Evolutionary conservation across 2,797 vertebrate genomes (phyloP).

Genomic region (Schizopygopsis pylzovi): DNA sequence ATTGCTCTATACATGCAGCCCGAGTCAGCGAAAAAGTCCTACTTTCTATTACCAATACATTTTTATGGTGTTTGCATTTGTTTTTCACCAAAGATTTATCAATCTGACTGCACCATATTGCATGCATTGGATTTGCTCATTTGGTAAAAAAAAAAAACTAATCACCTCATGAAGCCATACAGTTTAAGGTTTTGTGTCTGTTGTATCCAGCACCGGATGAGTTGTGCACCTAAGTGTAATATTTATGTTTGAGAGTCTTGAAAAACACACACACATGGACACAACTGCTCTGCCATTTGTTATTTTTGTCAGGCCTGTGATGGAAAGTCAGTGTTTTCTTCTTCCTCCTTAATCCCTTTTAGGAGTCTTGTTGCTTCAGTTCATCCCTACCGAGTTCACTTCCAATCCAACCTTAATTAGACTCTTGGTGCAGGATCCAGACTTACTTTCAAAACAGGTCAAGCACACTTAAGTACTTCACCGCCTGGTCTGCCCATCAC

Average conservation of each 20-base stretch:
- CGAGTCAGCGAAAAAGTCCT: conserved; percentile 12
- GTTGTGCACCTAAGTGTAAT: neutral
- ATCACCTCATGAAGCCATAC: neutral
- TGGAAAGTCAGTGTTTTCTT: conserved; percentile 60
- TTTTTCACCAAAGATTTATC: neutral
- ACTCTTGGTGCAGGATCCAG: conserved; percentile 46
- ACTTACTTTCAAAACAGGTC: conserved; percentile 51
- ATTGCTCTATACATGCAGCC: neutral
- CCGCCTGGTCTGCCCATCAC: conserved; percentile 50
- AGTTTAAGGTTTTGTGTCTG: neutral
- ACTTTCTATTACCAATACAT: neutral
- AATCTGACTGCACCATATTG: neutral
- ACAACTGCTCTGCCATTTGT: conserved; percentile 61
- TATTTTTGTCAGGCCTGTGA: conserved; percentile 68
- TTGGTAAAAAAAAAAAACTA: neutral
- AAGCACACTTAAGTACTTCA: conserved; percentile 54
- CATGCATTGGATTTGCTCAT: neutral
- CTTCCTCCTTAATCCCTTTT: conserved; percentile 77
- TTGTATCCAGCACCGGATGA: neutral
- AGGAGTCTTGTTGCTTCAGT: conserved; percentile 66
- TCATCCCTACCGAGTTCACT: conserved; percentile 61
- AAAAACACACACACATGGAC: conserved; percentile 35
- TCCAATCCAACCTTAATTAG: conserved; percentile 72
- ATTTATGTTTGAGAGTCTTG: neutral
- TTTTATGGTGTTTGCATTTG: neutral